Base-by-base conservation (phyloP, 2,113 vertebrate species). In the Tursiops truncatus region DNA sequence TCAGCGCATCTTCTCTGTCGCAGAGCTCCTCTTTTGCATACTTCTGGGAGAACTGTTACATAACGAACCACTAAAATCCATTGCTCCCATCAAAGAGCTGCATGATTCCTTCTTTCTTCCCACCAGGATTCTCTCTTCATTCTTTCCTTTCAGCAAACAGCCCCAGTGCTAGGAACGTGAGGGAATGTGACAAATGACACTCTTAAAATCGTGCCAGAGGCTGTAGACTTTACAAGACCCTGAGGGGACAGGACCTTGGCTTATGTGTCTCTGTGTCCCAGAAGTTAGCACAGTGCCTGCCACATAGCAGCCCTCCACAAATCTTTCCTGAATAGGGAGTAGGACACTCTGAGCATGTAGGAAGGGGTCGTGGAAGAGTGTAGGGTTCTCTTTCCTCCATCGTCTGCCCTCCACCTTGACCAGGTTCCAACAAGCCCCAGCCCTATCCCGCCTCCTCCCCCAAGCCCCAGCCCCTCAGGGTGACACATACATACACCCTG, bases 1-100 rank as follows among this genome's bases (percentile, higher is more conserved):
- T 7, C 58, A 25, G 28, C 0, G 1, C 6, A 14, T 8, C 77
- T 73, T 76, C 76, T 20, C 28, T 28, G 12, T 38, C 33, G 8
- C 70, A 60, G 10, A 68, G 71, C 23, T 44, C 33, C 58, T 44
- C 58, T 50, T 60, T 23, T 15, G 23, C 31, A 0, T 8, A 0
- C 21, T 36, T 73, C 63, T 3, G 28, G 56, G 77, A 88, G 25
- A 38, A 41, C 58, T 63, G 26, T 31, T 21, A 67, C 1, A 0
- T 38, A 62, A 79, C n/a, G 71, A 33, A 15, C 28, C 60, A 3
- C 33, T 0, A 4, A 21, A 41, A 60, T 38, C 53, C 56, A 7
- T 13, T 14, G 14, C 73, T 77, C 41, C 47, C 44, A 7, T 15
- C 7, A 58, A 31, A 67, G 15, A 38, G 60, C 36, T 6, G 21